These are phyloP conservation scores for Podarcis raffonei DNA, from an alignment of 2,113 vertebrate genomes.

Conservation along the genomic window DNA sequence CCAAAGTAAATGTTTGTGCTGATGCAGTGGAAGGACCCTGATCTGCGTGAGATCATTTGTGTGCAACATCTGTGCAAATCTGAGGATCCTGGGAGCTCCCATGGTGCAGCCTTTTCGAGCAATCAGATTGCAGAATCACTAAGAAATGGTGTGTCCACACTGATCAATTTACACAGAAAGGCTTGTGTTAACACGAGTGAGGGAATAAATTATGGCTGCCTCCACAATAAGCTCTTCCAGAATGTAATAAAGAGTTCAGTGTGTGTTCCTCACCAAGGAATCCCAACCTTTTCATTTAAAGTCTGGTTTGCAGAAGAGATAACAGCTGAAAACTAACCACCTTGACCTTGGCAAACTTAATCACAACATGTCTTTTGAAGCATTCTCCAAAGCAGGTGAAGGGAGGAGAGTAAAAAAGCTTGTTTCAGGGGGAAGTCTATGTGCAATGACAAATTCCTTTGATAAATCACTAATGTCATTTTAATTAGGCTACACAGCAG, in stretches of 20 bases:
- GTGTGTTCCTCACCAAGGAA: constrained; percentile 68
- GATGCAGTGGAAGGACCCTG: not conserved
- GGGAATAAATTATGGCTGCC: constrained; percentile 68
- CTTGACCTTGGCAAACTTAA: constrained; percentile 56
- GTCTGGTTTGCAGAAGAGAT: constrained; percentile 69
- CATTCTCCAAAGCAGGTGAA: constrained; percentile 63
- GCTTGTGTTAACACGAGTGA: constrained; percentile 67
- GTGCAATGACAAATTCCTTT: not conserved
- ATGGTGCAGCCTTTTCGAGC: not conserved
- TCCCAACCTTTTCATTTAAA: constrained; percentile 68
- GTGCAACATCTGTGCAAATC: constrained; percentile 8
- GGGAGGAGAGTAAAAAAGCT: not conserved
- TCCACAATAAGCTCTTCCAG: constrained; percentile 71
- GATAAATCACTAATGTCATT: too few species aligned
- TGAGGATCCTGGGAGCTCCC: not conserved
- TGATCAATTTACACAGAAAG: constrained; percentile 65
- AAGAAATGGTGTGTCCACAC: constrained; percentile 63
- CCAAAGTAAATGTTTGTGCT: not conserved
- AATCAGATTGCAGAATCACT: not conserved
- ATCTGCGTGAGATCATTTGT: not conserved
- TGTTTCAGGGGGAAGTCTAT: not conserved
- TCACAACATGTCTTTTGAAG: constrained; percentile 41
- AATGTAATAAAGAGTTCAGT: constrained; percentile 71
- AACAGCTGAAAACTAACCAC: constrained; percentile 66
- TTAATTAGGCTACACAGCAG: too few species aligned